Conservation (phyloP, 2,113 vertebrate species). For the Clinocottus analis region DNA sequence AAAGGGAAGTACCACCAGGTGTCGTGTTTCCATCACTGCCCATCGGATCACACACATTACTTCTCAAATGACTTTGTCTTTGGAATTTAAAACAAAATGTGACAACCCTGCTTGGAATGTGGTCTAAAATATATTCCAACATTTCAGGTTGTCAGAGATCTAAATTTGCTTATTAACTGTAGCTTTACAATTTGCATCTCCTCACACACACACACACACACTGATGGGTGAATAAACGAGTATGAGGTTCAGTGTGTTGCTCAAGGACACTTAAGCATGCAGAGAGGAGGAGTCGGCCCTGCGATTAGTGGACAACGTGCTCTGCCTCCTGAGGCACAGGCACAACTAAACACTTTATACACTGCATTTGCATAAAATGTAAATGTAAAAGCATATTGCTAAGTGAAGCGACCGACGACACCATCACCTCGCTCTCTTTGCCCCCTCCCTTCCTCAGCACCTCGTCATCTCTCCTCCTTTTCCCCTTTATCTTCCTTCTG, state of each 20-base stretch:
- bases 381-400: background rate
- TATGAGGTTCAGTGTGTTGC: background rate
- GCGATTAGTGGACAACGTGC: background rate
- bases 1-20: too few relatives aligned
- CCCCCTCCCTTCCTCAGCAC: conserved; percentile 40
- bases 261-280: background rate
- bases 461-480: conserved; percentile 58
- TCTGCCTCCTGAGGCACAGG: background rate
- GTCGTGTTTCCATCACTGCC: too few relatives aligned
- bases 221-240: background rate
- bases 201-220: background rate
- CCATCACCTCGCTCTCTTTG: conserved; percentile 11
- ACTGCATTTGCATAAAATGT: background rate
- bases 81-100: too few relatives aligned
- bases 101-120: background rate
- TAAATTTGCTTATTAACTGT: background rate
- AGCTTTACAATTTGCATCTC: background rate
- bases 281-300: background rate
- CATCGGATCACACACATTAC: background rate
- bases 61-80: background rate
- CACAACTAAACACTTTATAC: background rate
- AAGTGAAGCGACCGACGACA: conserved; percentile 24
- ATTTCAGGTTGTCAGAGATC: background rate
- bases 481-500: conserved; percentile 64
- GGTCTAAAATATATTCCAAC: background rate